Percentiles rank a stretch among this genome's conserved stretches.
These are phyloP conservation scores for Mormyrops attenuatus DNA, from an alignment of 2,797 vertebrate genomes.

Conservation along the genomic window DNA sequence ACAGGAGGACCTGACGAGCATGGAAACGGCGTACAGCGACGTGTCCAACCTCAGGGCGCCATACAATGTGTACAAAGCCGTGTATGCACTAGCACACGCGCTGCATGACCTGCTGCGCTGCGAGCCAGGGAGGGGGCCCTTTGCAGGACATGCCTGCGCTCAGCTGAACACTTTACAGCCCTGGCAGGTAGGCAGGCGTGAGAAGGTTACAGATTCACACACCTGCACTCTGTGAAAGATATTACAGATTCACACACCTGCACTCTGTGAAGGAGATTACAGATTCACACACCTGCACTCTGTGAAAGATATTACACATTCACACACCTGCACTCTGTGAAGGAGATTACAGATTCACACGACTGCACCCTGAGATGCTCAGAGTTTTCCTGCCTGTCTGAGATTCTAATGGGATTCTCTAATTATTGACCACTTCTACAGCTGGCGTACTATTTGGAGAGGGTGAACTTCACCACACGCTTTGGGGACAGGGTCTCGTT, in stretches of 20 bases:
- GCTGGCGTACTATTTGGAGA: slow-evolving; percentile 53
- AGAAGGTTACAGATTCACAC: not conserved
- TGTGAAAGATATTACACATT: too few species aligned
- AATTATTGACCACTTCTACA: slow-evolving; percentile 22
- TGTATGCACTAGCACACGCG: slow-evolving; percentile 58
- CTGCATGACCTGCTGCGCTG: slow-evolving; percentile 50
- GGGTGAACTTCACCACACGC: slow-evolving; percentile 52
- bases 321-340: not conserved
- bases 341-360: not conserved
- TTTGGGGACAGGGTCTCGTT: slow-evolving; percentile 59
- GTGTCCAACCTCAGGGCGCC: slow-evolving; percentile 47
- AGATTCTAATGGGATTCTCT: not conserved
- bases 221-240: not conserved
- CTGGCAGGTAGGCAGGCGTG: slow-evolving; percentile 54
- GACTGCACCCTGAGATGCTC: not conserved
- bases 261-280: not conserved
- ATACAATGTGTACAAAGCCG: slow-evolving; percentile 55
- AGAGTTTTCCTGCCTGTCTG: not conserved
- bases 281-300: not conserved
- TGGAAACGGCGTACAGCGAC: slow-evolving; percentile 45
- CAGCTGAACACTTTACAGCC: slow-evolving; percentile 45
- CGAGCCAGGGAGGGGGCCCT: slow-evolving; percentile 50
- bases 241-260: not conserved
- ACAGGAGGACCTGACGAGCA: slow-evolving; percentile 36
- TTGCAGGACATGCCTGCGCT: slow-evolving; percentile 47